Base-by-base conservation (phyloP, 2,797 vertebrate species). In the Linurgus olivaceus region DNA sequence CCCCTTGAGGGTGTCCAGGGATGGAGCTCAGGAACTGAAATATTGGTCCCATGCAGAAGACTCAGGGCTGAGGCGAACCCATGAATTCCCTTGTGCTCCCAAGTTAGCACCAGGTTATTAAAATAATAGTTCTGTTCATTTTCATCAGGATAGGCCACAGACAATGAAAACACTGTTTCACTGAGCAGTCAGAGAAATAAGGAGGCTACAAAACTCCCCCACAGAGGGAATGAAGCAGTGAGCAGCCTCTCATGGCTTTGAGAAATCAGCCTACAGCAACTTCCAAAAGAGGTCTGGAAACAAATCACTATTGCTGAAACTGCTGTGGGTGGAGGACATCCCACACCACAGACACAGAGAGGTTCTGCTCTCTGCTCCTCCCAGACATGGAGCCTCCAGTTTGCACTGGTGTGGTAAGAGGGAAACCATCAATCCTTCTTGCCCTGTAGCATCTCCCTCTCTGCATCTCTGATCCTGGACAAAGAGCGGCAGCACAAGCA, bases 161-260 rank as follows among this genome's bases (percentile, higher is more conserved):
- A 71, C 52, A 87, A 50, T 0, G 1, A 77, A 75, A 91, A 85
- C 3, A 1, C 44, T 78, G 62, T 87, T 89, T 35, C 45, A 44
- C 20, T 55, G 65, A 62, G 75, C 61, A 54, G 65, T 42, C 67
- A 81, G 63, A 86, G 51, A 62, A 86, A 92, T 33, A 74, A 83
- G 25, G 28, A 86, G 84, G 73, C 48, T 83, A 77, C 75, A 42
- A 25, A 83, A 77, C 58, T 95, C 89, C 92, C 89, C 96, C 85
- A 84, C 1, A 79, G 91, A 93, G 91, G 91, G 93, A 94, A 94
- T 15, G 77, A 83, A 83, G 82, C 62, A 63, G 62, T 55, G 73
- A 90, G 55, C 54, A 91, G 68, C 38, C 35, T 31, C 40, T 80
- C 54, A 35, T 2, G 44, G 68, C 62, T 90, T 28, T 52, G 70